phyloP scores from a whole-genome alignment of 2,113 vertebrate species.

The Chloroceryle aenea region DNA sequence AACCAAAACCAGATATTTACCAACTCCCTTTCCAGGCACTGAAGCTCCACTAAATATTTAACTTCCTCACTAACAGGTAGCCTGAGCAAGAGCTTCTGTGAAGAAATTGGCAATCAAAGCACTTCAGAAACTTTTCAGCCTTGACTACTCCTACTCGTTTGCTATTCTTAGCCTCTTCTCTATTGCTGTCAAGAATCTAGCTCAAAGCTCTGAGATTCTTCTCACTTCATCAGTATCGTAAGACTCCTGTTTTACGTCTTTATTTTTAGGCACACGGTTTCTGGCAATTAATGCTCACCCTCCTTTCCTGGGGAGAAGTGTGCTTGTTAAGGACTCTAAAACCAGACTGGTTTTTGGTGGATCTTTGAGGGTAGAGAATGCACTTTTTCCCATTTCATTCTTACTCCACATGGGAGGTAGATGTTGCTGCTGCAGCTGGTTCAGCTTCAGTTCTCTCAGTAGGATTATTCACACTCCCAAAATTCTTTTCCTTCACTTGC shows the following conservation, averaged over 20 bases:
- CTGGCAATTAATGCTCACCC: constrained; percentile 39
- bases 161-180: constrained; percentile 68
- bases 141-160: constrained; percentile 70
- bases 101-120: constrained; percentile 48
- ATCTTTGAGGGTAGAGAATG: constrained; percentile 13
- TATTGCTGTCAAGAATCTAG: constrained; percentile 62
- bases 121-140: constrained; percentile 70
- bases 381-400: constrained; percentile 24
- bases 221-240: constrained; percentile 59
- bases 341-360: constrained; percentile 5
- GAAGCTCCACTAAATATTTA: background rate
- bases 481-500: background rate
- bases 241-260: constrained; percentile 61
- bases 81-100: constrained; percentile 40
- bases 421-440: background rate
- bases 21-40: background rate
- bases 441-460: background rate
- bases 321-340: constrained; percentile 15
- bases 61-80: constrained; percentile 23
- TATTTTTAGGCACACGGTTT: constrained; percentile 56
- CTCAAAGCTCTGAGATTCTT: constrained; percentile 64
- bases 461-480: background rate
- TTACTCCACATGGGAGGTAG: background rate
- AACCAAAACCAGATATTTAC: background rate
- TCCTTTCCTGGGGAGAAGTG: constrained; percentile 10